Conservation (phyloP, 1,140 invertebrate genomes). For the Daktulosphaira vitifoliae region DNA sequence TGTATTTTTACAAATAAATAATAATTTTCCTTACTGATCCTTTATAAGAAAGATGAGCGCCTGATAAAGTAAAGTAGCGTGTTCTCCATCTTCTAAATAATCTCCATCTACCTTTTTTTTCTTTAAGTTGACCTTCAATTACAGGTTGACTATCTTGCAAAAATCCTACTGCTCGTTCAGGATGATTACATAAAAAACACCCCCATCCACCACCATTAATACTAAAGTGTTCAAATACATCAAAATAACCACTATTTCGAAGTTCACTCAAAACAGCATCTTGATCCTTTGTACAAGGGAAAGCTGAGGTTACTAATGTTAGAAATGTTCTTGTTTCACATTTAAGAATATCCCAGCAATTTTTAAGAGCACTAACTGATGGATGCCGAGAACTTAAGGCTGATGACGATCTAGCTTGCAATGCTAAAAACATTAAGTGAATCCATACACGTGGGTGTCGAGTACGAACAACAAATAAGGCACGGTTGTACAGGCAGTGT, state of each 20-base stretch:
- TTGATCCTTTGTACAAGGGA: conserved; percentile 82
- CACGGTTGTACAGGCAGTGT: conserved; percentile 80
- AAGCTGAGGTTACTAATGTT: conserved; percentile 83
- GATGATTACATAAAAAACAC: conserved; percentile 85
- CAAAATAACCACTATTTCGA: conserved; percentile 77
- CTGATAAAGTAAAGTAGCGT: conserved; percentile 85
- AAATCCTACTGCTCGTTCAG: conserved; percentile 74
- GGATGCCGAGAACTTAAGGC: conserved; percentile 75
- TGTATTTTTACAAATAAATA: neutral
- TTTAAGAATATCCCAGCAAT: conserved; percentile 88
- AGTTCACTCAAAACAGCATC: conserved; percentile 75
- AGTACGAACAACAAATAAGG: conserved; percentile 78
- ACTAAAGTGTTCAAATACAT: conserved; percentile 75
- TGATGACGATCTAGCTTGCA: conserved; percentile 66
- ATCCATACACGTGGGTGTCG: conserved; percentile 83
- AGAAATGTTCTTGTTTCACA: conserved; percentile 82
- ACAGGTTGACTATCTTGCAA: conserved; percentile 65
- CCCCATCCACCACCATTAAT: conserved; percentile 56
- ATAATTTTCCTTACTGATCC: conserved; percentile 58
- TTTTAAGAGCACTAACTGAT: conserved; percentile 72
- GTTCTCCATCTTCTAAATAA: conserved; percentile 85
- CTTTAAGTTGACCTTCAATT: conserved; percentile 85
- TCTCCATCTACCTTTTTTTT: conserved; percentile 88
- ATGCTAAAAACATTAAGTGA: conserved; percentile 87
- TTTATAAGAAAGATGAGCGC: conserved; percentile 78